phyloP scores from a whole-genome alignment of 2,888 invertebrate species.

The Lacanobia oleracea region DNA sequence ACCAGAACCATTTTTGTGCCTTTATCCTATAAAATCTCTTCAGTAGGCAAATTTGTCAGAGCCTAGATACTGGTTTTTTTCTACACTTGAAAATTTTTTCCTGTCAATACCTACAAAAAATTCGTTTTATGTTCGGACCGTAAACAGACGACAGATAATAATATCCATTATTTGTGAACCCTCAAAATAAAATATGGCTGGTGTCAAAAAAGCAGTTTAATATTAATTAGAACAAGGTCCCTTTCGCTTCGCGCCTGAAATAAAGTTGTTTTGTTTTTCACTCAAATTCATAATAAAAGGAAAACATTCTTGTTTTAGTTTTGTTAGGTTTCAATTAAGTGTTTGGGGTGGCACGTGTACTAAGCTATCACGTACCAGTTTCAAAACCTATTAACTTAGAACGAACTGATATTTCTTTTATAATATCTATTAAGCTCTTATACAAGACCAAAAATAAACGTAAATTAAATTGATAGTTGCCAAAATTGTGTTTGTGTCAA shows the following conservation, averaged over 20 bases:
- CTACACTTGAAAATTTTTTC: too few species aligned
- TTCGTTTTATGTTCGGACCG: not conserved
- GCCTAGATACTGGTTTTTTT: too few species aligned
- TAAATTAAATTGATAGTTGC: too few species aligned
- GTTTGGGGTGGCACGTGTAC: not conserved
- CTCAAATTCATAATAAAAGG: conserved; percentile 2
- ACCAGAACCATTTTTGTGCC: too few species aligned
- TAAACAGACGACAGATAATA: conserved; percentile 23
- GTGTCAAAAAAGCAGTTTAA: conserved; percentile 40
- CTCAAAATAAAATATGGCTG: conserved; percentile 26
- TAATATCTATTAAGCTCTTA: too few species aligned
- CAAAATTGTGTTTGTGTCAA: too few species aligned
- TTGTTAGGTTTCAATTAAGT: conserved; percentile 13
- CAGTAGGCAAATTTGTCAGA: too few species aligned
- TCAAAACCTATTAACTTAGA: conserved; percentile 2
- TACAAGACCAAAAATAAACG: too few species aligned
- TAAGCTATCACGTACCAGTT: not conserved
- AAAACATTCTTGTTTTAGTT: conserved; percentile 5
- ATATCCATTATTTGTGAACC: conserved; percentile 24
- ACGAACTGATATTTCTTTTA: too few species aligned
- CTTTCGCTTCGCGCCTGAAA: conserved; percentile 5
- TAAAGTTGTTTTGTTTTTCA: conserved; percentile 30
- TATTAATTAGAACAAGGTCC: conserved; percentile 42
- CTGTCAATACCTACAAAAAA: not conserved
- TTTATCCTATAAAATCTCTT: too few species aligned